Conservation (phyloP, 2,888 invertebrate genomes). For the Drosophila peninsularis region DNA sequence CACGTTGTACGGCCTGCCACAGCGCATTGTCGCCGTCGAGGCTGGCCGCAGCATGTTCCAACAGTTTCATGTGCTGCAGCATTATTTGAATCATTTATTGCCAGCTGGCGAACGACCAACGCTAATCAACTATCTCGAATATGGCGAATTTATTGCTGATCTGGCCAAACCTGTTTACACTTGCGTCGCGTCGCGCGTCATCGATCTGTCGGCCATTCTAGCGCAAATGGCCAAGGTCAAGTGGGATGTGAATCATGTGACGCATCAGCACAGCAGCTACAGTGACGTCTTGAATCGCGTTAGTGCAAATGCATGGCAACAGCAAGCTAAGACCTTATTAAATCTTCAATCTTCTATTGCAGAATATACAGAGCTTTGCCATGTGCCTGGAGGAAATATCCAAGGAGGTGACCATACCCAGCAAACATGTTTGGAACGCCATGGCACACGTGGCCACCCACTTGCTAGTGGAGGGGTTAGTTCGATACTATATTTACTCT, state of each 20-base stretch:
- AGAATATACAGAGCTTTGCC: conserved; percentile 89
- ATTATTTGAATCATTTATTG: conserved; percentile 93
- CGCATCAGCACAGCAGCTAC: conserved; percentile 96
- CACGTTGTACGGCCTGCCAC: conserved; percentile 91
- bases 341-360: background rate
- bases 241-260: conserved; percentile 98
- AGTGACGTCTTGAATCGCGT: conserved; percentile 90
- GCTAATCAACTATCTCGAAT: conserved; percentile 88
- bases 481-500: conserved; percentile 8
- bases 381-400: conserved; percentile 91
- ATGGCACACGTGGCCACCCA: conserved; percentile 94
- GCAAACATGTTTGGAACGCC: conserved; percentile 93
- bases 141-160: conserved; percentile 85
- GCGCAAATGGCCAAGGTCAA: conserved; percentile 95
- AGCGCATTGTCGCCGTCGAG: conserved; percentile 96
- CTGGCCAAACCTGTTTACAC: conserved; percentile 94
- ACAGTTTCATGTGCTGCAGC: conserved; percentile 93
- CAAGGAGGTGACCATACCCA: conserved; percentile 89
- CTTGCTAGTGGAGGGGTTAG: conserved; percentile 95
- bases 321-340: background rate
- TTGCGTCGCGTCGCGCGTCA: conserved; percentile 91
- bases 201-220: conserved; percentile 91
- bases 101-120: conserved; percentile 89
- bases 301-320: conserved; percentile 56
- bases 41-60: conserved; percentile 95